Evolutionary conservation across 2,113 vertebrate genomes (phyloP).

Genomic region (Oncorhynchus clarkii): DNA sequence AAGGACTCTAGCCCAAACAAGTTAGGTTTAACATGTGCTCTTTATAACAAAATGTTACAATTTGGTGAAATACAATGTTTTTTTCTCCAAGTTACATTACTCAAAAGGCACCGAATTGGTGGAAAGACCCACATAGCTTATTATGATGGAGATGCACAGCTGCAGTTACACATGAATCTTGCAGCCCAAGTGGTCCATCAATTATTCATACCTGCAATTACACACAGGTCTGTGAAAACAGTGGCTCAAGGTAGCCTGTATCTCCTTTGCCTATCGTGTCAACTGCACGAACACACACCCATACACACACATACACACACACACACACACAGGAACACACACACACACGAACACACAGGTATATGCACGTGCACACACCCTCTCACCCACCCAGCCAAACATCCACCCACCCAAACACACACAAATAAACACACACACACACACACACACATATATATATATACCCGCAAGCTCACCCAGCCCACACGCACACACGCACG

Average conservation of each 20-base stretch:
- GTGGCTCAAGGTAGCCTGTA: slow-evolving; percentile 41
- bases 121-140: background rate
- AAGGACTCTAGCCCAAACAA: too few relatives aligned
- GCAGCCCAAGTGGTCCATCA: slow-evolving; percentile 39
- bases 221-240: slow-evolving; percentile 27
- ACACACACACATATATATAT: background rate
- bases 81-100: too few relatives aligned
- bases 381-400: background rate
- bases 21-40: too few relatives aligned
- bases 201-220: slow-evolving; percentile 47
- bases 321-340: background rate
- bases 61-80: too few relatives aligned
- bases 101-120: too few relatives aligned
- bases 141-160: slow-evolving; percentile 14
- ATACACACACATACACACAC: background rate
- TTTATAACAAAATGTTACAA: too few relatives aligned
- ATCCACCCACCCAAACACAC: background rate
- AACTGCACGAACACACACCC: slow-evolving; percentile 1
- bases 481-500: background rate
- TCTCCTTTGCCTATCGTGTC: slow-evolving; percentile 28
- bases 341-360: background rate
- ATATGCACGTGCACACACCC: background rate
- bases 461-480: background rate
- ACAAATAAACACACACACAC: background rate
- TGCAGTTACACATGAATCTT: slow-evolving; percentile 2